Conservation (phyloP, 2,797 vertebrate species). For the Clarias fuscus region DNA sequence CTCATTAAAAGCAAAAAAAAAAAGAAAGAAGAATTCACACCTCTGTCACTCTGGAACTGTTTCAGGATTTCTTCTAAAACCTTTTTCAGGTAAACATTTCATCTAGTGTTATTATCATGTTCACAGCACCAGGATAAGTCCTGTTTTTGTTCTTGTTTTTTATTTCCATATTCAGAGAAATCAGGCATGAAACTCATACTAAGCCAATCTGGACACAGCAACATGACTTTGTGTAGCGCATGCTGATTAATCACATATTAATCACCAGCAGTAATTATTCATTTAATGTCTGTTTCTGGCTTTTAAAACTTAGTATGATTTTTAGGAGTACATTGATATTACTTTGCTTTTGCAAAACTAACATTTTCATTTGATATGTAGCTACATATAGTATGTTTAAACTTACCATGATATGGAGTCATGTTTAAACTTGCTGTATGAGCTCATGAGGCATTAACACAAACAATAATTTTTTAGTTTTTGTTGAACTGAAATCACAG, state of each 20-base stretch:
- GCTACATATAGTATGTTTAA: background rate
- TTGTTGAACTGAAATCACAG: background rate
- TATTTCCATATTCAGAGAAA: background rate
- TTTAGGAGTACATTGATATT: background rate
- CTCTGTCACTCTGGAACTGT: background rate
- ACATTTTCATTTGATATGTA: background rate
- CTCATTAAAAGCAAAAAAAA: background rate
- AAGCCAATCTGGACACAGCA: conserved; percentile 1
- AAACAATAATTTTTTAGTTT: background rate
- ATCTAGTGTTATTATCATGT: background rate
- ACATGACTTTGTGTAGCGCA: background rate
- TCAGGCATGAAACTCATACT: background rate
- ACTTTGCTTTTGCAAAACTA: background rate
- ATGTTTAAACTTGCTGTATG: background rate
- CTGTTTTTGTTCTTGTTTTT: background rate
- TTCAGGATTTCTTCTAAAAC: background rate
- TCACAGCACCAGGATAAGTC: background rate
- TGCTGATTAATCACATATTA: background rate
- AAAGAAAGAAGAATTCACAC: background rate
- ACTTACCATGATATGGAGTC: background rate
- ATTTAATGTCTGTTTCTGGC: background rate
- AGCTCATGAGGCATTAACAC: background rate
- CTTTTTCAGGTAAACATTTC: background rate
- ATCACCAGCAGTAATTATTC: conserved; percentile 7
- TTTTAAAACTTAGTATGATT: background rate